Evolutionary conservation across 2,888 invertebrate genomes (phyloP).

Genomic region (Lithophane leautieri): DNA sequence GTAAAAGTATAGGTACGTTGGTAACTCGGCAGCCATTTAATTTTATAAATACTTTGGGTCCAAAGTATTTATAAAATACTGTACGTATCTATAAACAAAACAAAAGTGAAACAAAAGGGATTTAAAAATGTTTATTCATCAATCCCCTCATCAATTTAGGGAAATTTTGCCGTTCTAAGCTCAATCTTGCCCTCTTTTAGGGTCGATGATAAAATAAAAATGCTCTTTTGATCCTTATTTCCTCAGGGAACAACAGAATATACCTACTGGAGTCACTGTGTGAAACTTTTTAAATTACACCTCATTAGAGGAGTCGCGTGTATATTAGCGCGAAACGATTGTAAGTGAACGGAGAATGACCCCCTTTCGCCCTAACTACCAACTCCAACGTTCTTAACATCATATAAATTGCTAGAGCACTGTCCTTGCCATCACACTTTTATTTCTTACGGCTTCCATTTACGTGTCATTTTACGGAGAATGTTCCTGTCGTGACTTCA

Average conservation of each 20-base stretch:
- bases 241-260: constrained; percentile 39
- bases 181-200: constrained; percentile 52
- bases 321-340: constrained; percentile 72
- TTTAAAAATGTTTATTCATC: constrained; percentile 64
- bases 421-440: constrained; percentile 61
- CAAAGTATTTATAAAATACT: too few relatives aligned
- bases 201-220: constrained; percentile 60
- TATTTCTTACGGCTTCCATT: constrained; percentile 64
- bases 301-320: constrained; percentile 70
- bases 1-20: constrained; percentile 1
- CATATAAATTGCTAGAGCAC: constrained; percentile 66
- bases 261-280: constrained; percentile 33
- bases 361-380: constrained; percentile 66
- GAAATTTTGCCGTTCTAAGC: constrained; percentile 49
- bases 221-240: constrained; percentile 48
- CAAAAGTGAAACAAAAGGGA: constrained; percentile 63
- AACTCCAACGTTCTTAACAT: constrained; percentile 64
- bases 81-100: constrained; percentile 55
- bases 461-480: constrained; percentile 62
- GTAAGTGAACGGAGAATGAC: constrained; percentile 65
- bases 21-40: constrained; percentile 30
- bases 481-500: constrained; percentile 60
- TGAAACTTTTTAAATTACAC: constrained; percentile 65
- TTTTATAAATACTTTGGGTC: constrained; percentile 34
- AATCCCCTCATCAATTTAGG: constrained; percentile 63